Base-by-base conservation (phyloP, 2,113 vertebrate species). In the Sorex araneus region DNA sequence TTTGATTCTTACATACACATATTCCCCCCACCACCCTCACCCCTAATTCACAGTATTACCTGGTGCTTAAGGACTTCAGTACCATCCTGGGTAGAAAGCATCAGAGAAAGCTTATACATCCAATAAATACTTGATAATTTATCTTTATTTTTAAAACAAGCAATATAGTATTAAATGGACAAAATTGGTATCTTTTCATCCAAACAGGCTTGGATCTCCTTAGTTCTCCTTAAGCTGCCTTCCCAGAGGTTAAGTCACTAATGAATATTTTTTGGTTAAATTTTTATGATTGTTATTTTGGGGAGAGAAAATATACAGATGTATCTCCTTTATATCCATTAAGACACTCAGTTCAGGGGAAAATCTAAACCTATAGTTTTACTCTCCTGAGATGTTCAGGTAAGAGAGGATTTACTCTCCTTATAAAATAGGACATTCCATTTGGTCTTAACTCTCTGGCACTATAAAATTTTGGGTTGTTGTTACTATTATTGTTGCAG, bases 361-460 rank as follows among this genome's bases (percentile, higher is more conserved):
- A 32, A 4, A 25, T 74, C 40, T 30, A 84, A 91, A 94, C 77
- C 21, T 57, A 54, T 23, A 47, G 21, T 69, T 91, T 66, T 60
- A 3, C 30, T 69, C 27, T 85, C 54, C 30, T 34, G n/a, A 67
- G 28, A 89, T 34, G 50, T 16, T 45, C 6, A 19, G 25, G 36
- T 64, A 25, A 84, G 60, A 84, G 50, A 66, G 4, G 21, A 70
- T 90, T 92, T 87, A 54, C 74, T 93, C 78, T 93, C 76, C 78
- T 50, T 76, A n/a, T 34, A 70, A 85, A 93, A 89, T 66, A 64
- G 19, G 40, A 40, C 19, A 32, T 93, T 83, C 81, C 71, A 86
- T 82, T 93, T 91, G 75, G 64, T 69, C 43, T 64, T 93, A 64
- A 93, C 63, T 96, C 28, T 78, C 74, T 82, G 36, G 54, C 84